phyloP scores from a whole-genome alignment of 2,113 vertebrate genomes.

The Genyomyrus donnyi region DNA sequence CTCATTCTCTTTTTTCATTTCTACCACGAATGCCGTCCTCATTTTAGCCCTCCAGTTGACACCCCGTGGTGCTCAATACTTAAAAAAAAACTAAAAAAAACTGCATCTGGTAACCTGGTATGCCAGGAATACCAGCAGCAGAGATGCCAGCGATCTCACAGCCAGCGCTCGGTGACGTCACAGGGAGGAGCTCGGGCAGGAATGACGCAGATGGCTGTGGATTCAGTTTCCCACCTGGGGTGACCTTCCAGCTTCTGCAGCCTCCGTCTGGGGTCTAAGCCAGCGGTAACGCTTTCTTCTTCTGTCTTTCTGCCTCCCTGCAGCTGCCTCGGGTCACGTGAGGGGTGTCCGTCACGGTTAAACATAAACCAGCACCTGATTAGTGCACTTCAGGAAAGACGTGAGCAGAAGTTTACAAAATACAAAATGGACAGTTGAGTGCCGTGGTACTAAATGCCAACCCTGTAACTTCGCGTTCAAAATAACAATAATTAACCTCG shows the following conservation, averaged over 20 bases:
- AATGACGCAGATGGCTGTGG: slow-evolving; percentile 3
- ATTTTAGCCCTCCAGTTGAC: not conserved
- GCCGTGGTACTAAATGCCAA: not conserved
- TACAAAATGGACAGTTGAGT: not conserved
- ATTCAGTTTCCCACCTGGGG: not conserved
- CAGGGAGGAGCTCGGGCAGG: not conserved
- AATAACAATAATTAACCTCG: not conserved
- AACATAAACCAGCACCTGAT: not conserved
- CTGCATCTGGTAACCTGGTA: not conserved
- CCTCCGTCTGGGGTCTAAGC: not conserved
- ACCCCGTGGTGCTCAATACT: not conserved
- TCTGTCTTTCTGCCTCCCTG: not conserved
- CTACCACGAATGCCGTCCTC: not conserved
- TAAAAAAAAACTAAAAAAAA: not conserved
- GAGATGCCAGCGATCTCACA: not conserved
- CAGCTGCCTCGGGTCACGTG: not conserved
- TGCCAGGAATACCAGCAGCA: not conserved
- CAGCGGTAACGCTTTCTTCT: not conserved
- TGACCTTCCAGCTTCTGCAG: slow-evolving; percentile 5
- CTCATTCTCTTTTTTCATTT: not conserved
- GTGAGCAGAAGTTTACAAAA: not conserved
- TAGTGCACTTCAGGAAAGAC: not conserved
- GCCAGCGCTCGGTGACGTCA: not conserved
- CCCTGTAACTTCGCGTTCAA: not conserved
- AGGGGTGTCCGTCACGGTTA: not conserved